Percentiles rank a stretch among this genome's conserved stretches.
Evolutionary conservation across 2,888 invertebrate genomes (phyloP).

Genomic region (Nebria brevicollis): DNA sequence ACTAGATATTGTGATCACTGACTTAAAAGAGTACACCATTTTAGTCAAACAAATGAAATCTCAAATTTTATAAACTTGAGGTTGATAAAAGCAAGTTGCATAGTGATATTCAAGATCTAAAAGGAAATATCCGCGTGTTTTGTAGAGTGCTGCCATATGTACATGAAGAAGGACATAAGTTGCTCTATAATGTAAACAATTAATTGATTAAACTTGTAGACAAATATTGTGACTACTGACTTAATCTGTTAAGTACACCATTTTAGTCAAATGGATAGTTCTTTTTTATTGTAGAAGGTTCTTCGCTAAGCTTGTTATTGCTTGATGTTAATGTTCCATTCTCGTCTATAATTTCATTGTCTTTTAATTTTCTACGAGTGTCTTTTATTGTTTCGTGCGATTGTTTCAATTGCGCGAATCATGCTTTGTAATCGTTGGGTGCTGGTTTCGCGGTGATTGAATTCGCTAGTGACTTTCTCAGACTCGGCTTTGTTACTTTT

Average conservation of each 20-base stretch:
- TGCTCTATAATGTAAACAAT: too few species aligned
- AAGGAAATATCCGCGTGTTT: too few species aligned
- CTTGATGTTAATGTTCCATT: conserved; percentile 52
- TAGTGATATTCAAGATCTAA: too few species aligned
- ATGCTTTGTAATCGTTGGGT: conserved; percentile 48
- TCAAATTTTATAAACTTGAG: too few species aligned
- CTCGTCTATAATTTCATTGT: conserved; percentile 51
- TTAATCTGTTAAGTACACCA: conserved; percentile 23
- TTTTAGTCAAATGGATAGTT: not conserved
- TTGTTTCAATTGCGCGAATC: conserved; percentile 46
- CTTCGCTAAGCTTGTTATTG: not conserved
- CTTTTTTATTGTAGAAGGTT: not conserved
- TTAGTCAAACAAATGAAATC: too few species aligned
- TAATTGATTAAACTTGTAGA: too few species aligned
- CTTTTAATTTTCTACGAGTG: conserved; percentile 17
- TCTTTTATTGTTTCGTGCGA: conserved; percentile 39
- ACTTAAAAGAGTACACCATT: too few species aligned
- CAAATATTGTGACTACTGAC: too few species aligned
- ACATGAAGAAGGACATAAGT: too few species aligned
- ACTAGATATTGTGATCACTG: too few species aligned
- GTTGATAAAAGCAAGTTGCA: too few species aligned
- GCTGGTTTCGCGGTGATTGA: conserved; percentile 28
- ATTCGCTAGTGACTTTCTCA: conserved; percentile 1
- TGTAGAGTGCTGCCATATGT: too few species aligned
- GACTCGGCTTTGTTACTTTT: conserved; percentile 12